Evolutionary conservation across 2,113 vertebrate genomes (phyloP), one percentile per base, ranked within the genome.

Genomic region (Sebastes fasciatus): DNA sequence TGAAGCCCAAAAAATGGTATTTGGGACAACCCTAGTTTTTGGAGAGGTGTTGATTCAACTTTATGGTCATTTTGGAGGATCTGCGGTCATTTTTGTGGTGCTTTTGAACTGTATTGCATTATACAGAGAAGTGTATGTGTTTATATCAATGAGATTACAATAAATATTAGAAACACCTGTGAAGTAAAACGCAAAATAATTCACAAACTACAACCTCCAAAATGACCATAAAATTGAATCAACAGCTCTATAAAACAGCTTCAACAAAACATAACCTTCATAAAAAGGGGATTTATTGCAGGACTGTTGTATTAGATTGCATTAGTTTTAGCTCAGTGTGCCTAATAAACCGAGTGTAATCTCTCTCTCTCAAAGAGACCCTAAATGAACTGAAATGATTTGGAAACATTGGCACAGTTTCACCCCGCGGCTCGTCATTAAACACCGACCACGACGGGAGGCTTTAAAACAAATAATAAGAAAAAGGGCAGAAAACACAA

Each of bases 351-450:
- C 48, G 13, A 12, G 42, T 45, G 21, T 21, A 34, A 34, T 34
- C 16, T 72, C 11, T 11, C 42, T 55, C 11, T 65, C 69, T 70
- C 2, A 26, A 68, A 58, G 7, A 67, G 61, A 80, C 19, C 45
- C 48, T 63, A 26, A 60, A 75, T 19, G 0, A 79, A 69, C 9
- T 21, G 64, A 76, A 86, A 49, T 54, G 8, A 64, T 45, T 40
- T 68, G 57, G 70, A 71, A 57, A 80, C 51, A 74, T 64, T 89
- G 86, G 88, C 87, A 83, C 80, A 4, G 8, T 88, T 90, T 86
- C 21, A 85, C 74, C 82, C 72, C 46, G 77, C 51, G 52, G 34
- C 58, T 49, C 6, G 11, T 55, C 46, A 49, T 64, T 54, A 4
- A 57, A 74, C 48, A 70, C n/a, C 4, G 34, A 74, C 17, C 34